Percentiles rank a stretch among this genome's conserved stretches.
Evolutionary conservation across 2,113 vertebrate genomes (phyloP).

Genomic region (Callithrix jacchus): DNA sequence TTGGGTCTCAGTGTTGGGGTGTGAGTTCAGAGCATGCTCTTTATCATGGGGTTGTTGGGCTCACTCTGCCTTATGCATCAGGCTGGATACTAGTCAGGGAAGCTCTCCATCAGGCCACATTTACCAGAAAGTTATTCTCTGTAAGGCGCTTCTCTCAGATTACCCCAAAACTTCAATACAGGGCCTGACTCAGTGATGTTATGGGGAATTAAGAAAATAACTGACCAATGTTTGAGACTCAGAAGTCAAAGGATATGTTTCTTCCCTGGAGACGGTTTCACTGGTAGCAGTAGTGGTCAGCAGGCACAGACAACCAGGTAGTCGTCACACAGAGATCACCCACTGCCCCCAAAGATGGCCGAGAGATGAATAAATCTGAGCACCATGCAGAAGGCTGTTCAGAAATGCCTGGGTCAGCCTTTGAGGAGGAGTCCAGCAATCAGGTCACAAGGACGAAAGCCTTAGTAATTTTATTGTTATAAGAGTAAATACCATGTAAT

Average conservation of each 20-base stretch:
- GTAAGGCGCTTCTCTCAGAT: not conserved
- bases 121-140: too few species aligned
- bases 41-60: not conserved
- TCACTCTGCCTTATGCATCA: not conserved
- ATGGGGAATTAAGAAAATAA: not conserved
- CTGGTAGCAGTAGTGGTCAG: not conserved
- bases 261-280: not conserved
- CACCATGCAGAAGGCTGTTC: not conserved
- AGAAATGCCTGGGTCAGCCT: too few species aligned
- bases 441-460: not conserved
- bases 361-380: not conserved
- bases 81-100: not conserved
- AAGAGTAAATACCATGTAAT: not conserved
- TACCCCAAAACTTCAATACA: not conserved
- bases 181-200: not conserved
- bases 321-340: not conserved
- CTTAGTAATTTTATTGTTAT: too few species aligned
- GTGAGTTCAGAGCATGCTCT: not conserved
- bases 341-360: too few species aligned
- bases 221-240: not conserved
- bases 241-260: not conserved
- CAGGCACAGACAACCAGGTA: too few species aligned
- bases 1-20: fast-evolving
- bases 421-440: not conserved
- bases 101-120: not conserved